Conservation (phyloP, 2,797 vertebrate species). For the Diceros bicornis region DNA sequence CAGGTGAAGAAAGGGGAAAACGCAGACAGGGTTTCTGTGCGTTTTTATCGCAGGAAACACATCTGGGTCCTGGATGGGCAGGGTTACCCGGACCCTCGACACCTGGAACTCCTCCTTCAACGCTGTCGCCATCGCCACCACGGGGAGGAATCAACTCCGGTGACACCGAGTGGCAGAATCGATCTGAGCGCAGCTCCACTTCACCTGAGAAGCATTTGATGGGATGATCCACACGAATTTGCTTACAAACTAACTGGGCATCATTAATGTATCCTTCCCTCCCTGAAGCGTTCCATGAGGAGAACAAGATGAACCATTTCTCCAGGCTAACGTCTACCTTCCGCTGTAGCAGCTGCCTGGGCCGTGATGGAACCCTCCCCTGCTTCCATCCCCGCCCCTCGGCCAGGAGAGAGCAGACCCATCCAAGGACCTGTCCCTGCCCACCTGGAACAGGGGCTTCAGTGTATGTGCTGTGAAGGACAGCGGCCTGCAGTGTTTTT, state of each 20-base stretch:
- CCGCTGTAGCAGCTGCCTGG: background rate
- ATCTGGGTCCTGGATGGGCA: no score
- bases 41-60: fast-evolving
- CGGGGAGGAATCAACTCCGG: fast-evolving
- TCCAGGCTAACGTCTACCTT: fast-evolving
- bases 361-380: background rate
- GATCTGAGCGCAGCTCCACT: background rate
- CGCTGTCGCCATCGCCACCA: fast-evolving
- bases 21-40: fast-evolving
- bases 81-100: background rate
- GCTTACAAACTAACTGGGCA: background rate
- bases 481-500: fast-evolving
- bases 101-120: fast-evolving
- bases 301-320: fast-evolving
- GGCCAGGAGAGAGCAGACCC: background rate
- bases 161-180: fast-evolving
- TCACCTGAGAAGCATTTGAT: background rate
- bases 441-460: background rate
- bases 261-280: fast-evolving
- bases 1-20: background rate
- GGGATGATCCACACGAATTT: conserved; percentile 33
- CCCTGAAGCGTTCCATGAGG: fast-evolving
- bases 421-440: fast-evolving
- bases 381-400: fast-evolving
- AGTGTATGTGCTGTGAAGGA: fast-evolving